Conservation (phyloP, 2,113 vertebrate genomes). For the Notechis scutatus region DNA sequence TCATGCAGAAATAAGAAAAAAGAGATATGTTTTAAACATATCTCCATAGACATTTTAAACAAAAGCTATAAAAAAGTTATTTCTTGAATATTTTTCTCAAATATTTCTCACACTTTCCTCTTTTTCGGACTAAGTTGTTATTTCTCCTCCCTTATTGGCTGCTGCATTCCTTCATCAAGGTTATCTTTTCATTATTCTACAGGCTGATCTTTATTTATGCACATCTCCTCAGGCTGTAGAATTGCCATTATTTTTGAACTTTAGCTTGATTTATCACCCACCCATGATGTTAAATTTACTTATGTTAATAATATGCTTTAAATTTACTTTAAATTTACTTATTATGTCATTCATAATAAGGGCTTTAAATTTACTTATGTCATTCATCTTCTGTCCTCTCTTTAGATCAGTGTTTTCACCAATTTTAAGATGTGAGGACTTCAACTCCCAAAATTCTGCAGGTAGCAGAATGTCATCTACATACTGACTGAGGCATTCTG, state of each 20-base stretch:
- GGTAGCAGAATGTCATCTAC: neutral
- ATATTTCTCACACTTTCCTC: neutral
- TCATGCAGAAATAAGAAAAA: neutral
- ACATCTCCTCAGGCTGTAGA: too few species aligned
- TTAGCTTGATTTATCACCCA: too few species aligned
- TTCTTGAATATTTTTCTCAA: neutral
- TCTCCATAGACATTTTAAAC: too few species aligned
- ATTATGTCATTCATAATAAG: too few species aligned
- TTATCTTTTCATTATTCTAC: neutral
- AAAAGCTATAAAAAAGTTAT: neutral
- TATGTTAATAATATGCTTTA: too few species aligned
- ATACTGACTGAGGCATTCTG: neutral
- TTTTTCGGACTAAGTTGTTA: neutral
- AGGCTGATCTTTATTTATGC: too few species aligned
- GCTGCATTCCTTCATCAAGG: neutral
- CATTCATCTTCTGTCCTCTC: neutral
- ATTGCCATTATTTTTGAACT: too few species aligned
- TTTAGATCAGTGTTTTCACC: neutral
- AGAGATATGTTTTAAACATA: too few species aligned
- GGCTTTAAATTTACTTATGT: too few species aligned
- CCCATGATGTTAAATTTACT: too few species aligned
- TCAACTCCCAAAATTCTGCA: neutral
- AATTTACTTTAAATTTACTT: too few species aligned
- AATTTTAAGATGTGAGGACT: too few species aligned
- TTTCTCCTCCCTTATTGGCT: neutral